Percentiles rank a stretch among this genome's conserved stretches.
phyloP scores from a whole-genome alignment of 2,888 invertebrate species.

The Micropterix aruncella region DNA sequence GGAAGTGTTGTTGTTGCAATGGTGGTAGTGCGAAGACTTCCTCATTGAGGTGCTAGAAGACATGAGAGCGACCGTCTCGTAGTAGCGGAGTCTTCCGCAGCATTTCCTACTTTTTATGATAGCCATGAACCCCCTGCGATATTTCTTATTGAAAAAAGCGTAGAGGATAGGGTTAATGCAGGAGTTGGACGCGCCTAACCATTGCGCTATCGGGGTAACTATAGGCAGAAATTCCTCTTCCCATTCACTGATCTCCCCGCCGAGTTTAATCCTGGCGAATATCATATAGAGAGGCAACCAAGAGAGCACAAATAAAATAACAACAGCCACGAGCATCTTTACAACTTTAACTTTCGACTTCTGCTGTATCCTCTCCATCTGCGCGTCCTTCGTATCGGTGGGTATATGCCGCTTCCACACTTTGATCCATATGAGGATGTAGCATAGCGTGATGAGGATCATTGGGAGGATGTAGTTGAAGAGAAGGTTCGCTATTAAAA shows the following conservation, averaged over 20 bases:
- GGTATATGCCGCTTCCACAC: constrained; percentile 82
- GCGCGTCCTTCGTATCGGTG: constrained; percentile 80
- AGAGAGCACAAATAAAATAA: constrained; percentile 83
- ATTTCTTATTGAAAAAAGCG: constrained; percentile 91
- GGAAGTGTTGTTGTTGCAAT: constrained; percentile 46
- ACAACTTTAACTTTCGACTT: constrained; percentile 91
- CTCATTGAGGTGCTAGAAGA: constrained; percentile 75
- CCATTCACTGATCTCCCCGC: constrained; percentile 58
- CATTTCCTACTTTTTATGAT: constrained; percentile 76
- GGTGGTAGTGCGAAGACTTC: constrained; percentile 73
- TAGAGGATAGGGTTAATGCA: constrained; percentile 93
- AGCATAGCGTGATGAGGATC: constrained; percentile 82
- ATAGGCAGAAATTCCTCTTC: constrained; percentile 69
- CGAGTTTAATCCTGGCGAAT: constrained; percentile 75
- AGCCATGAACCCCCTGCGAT: constrained; percentile 77
- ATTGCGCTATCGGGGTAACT: constrained; percentile 79
- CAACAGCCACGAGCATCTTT: constrained; percentile 88
- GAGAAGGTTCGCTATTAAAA: constrained; percentile 76
- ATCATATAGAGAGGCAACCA: constrained; percentile 89
- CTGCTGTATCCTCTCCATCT: constrained; percentile 86
- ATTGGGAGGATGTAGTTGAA: constrained; percentile 86
- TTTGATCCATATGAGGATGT: constrained; percentile 83
- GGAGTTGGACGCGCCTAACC: constrained; percentile 87
- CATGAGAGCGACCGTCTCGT: constrained; percentile 75
- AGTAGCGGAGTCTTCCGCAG: constrained; percentile 73